These are phyloP conservation scores for Ctenicera cuprea DNA, from an alignment of 2,888 invertebrate genomes.

Conservation along the genomic window DNA sequence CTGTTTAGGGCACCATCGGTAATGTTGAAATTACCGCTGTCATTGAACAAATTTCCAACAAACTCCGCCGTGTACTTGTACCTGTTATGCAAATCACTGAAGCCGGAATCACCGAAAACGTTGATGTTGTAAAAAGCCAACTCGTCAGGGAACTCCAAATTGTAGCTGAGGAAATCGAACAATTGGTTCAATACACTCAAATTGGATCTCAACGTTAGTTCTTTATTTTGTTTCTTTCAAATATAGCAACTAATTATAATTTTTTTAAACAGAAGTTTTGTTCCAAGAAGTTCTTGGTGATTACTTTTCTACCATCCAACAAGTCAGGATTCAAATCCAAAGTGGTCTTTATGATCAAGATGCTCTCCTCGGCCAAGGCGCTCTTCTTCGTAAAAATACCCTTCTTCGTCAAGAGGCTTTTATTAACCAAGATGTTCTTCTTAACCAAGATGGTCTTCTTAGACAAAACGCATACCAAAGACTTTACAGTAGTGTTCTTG, in stretches of 20 bases:
- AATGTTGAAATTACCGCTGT: background rate
- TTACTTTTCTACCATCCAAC: constrained; percentile 24
- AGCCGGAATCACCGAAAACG: background rate
- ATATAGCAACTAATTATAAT: background rate
- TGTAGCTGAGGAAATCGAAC: constrained; percentile 15
- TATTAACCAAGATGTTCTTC: background rate
- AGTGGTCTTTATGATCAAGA: background rate
- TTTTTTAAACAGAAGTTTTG: constrained; percentile 5
- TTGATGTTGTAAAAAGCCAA: background rate
- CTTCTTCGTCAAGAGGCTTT: background rate
- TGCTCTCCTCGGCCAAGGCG: background rate
- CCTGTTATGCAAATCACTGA: constrained; percentile 2
- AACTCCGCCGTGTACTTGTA: constrained; percentile 3
- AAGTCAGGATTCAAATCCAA: constrained; percentile 30
- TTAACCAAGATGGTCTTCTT: background rate
- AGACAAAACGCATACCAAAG: background rate
- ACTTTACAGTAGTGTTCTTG: background rate
- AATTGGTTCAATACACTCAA: background rate
- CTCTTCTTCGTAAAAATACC: background rate
- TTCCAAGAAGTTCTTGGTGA: constrained; percentile 17
- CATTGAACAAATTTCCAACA: constrained; percentile 4
- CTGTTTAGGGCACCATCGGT: background rate
- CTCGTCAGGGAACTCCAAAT: background rate
- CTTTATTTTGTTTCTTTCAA: background rate
- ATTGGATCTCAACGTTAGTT: constrained; percentile 10